Conservation (phyloP, 1,140 invertebrate genomes). For the Cecropterus lyciades region DNA sequence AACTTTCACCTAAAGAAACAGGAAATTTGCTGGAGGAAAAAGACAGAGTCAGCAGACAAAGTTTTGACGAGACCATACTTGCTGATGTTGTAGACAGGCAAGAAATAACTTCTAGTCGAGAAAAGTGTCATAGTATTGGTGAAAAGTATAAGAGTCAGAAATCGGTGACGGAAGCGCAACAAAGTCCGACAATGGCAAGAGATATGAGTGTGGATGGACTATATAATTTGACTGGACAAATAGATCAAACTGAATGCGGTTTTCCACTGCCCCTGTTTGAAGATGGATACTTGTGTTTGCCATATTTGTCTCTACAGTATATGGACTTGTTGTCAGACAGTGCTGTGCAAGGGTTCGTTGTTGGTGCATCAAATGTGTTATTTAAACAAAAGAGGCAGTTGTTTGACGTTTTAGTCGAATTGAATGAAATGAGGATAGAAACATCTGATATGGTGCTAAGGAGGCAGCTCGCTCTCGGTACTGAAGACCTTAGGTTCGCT, state of each 20-base stretch:
- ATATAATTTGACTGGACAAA: constrained; percentile 83
- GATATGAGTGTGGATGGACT: constrained; percentile 84
- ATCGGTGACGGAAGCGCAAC: constrained; percentile 69
- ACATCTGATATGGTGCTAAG: constrained; percentile 93
- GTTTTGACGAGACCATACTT: constrained; percentile 73
- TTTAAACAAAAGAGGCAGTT: constrained; percentile 98
- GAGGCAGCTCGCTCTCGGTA: constrained; percentile 93
- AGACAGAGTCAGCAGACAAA: constrained; percentile 74
- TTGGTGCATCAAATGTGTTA: constrained; percentile 98
- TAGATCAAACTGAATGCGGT: constrained; percentile 91
- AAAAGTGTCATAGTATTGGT: constrained; percentile 81
- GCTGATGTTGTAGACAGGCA: constrained; percentile 64
- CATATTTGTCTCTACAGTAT: constrained; percentile 98
- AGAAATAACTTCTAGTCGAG: constrained; percentile 65
- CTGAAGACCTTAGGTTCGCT: constrained; percentile 97
- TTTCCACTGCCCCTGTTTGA: constrained; percentile 95
- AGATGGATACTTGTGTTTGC: constrained; percentile 97
- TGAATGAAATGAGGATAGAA: constrained; percentile 95
- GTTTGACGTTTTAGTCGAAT: constrained; percentile 96
- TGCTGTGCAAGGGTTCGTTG: constrained; percentile 95
- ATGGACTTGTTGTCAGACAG: constrained; percentile 95
- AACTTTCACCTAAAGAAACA: constrained; percentile 71
- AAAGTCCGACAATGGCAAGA: constrained; percentile 80
- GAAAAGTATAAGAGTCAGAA: constrained; percentile 80
- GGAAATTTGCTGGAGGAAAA: constrained; percentile 77